Evolutionary conservation across 2,113 vertebrate species (phyloP), one percentile per base, ranked within the genome.

Genomic region (Hypocryptadius cinnamomeus): DNA sequence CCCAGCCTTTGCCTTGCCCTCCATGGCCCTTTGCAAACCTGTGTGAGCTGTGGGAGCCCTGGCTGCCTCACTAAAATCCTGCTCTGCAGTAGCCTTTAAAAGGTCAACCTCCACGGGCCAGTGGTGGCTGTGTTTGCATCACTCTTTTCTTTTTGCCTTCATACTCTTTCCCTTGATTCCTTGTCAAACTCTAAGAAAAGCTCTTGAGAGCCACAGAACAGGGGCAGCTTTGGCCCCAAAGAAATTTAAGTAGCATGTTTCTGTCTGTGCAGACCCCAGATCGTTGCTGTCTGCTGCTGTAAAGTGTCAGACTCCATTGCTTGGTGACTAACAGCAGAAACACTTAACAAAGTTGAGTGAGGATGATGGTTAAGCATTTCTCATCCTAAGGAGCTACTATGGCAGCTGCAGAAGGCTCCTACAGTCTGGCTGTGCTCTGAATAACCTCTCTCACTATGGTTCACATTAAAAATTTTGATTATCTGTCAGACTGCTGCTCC

Each of bases 381-480:
- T 95, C 73, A 90, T 96, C 85, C 79, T 57, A 88, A 90, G 79
- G 57, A 95, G 79, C 93, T 93, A 65, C 70, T 9, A 9, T 90
- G 87, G 95, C 94, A 92, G 81, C 90, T 88, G 79, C 66, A 76
- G 92, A 94, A 87, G 90, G 81, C 87, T 93, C 73, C 81, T 80
- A 87, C 85, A 86, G 93, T 78, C 92, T 85, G 82, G 53, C 79
- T 95, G 87, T 73, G 92, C 64, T 92, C 64, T 91, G 85, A 94
- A 95, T 92, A 93, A 91, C 91, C 94, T 93, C 85, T 85, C 95
- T 92, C 91, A 73, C 96, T 96, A 68, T 95, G 95, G 93, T 94
- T 96, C 95, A 78, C 92, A 93, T 96, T 94, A 96, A 95, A 96
- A 94, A 69, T 89, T 95, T 94, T 96, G 97, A 97, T 95, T 95